Evolutionary conservation across 1,140 invertebrate species (phyloP), one percentile per base, ranked within the genome.

Genomic region (Phthorimaea operculella): DNA sequence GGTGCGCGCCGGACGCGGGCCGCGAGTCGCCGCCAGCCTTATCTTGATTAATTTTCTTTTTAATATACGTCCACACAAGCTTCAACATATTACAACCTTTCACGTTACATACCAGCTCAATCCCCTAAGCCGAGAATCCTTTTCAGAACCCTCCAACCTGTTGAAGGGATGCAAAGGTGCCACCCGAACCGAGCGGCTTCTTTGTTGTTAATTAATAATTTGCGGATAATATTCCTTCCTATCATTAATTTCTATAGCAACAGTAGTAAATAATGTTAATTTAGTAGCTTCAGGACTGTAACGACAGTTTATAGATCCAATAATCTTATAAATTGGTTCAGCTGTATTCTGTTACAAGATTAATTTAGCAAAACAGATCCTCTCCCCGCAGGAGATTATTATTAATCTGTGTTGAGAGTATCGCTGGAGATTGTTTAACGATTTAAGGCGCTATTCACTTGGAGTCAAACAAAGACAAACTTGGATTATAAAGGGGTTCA

Each of bases 41-140:
- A 56, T 50, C 48, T 56, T 50, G 54, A 36, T 50, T 47, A 47
- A 47, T 47, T 47, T 47, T 47, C 44, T 47, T 47, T 47, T 47
- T 47, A 47, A 47, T 47, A 47, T 15, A 47, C 44, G 15, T 47
- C 16, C 16, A 47, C 44, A 9, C 12, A 47, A 17, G 12, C 14
- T 16, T 47, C 11, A 39, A 9, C 36, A 15, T 47, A 47, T 47
- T 47, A 47, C 16, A 15, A 17, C 44, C 44, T 47, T 47, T 15
- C 44, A 47, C 16, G 44, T 17, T 47, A 47, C 44, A 15, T 47
- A 15, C 3, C 11, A 2, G 11, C 36, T 4, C 1, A 47, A 47
- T 15, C 44, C 16, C 44, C 16, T 47, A 11, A 15, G 11, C 3
- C 36, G 36, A 39, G 36, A 39, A 39, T 39, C 10, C 36, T 39